Evolutionary conservation across 30 jellyfish, hydroid and myxozoan genomes (phyloP).

Genomic region (Kudoa iwatai): DNA sequence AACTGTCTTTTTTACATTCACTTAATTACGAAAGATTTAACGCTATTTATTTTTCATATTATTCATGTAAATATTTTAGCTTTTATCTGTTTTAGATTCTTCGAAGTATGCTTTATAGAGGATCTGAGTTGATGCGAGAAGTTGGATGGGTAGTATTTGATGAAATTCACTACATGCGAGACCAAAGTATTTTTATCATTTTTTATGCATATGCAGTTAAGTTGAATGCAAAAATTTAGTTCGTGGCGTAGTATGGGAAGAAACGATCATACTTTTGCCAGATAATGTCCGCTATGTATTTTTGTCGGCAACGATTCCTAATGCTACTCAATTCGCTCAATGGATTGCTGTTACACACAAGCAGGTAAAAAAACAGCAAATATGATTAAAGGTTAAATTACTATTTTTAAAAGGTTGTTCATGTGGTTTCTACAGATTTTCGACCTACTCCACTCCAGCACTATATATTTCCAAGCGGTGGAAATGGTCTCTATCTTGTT

Average conservation of each 20-base stretch:
- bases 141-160: conserved; percentile 96
- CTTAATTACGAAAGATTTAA: too few species aligned
- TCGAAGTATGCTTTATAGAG: conserved; percentile 82
- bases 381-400: not conserved
- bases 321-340: conserved; percentile 88
- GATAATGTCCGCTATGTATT: conserved; percentile 57
- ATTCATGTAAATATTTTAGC: too few species aligned
- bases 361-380: conserved; percentile 10
- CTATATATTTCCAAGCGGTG: conserved; percentile 59
- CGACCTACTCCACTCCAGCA: conserved; percentile 92
- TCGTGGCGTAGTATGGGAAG: conserved; percentile 97
- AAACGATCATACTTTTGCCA: conserved; percentile 51
- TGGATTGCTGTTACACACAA: conserved; percentile 72
- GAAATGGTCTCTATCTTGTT: conserved; percentile 51
- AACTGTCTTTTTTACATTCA: too few species aligned
- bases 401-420: conserved; percentile 14
- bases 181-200: conserved; percentile 9
- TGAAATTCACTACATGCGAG: conserved; percentile 94
- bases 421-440: conserved; percentile 60
- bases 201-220: not conserved
- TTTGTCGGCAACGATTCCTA: conserved; percentile 80
- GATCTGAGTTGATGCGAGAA: conserved; percentile 93
- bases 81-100: too few species aligned
- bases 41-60: too few species aligned
- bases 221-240: conserved; percentile 4